Evolutionary conservation across 2,888 invertebrate genomes (phyloP).

Genomic region (Melipona beecheii): DNA sequence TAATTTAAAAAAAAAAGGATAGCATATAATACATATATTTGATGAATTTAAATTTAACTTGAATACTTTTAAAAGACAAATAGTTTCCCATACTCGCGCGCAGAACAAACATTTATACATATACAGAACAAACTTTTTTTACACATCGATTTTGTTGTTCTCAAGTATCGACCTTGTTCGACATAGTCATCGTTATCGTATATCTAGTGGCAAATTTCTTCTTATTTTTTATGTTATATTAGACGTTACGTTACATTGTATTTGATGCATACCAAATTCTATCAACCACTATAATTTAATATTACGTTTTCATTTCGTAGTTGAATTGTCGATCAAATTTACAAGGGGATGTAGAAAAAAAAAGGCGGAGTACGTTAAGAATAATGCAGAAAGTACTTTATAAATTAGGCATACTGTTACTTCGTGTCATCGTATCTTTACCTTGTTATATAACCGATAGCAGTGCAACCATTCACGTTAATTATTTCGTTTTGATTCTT

Average conservation of each 20-base stretch:
- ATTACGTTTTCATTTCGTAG: background rate
- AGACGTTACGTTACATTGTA: background rate
- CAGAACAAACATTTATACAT: background rate
- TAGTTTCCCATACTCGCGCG: too few species aligned
- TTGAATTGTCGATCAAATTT: background rate
- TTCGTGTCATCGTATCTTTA: conserved; percentile 44
- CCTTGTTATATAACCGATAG: conserved; percentile 47
- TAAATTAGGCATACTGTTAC: conserved; percentile 7
- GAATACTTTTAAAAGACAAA: too few species aligned
- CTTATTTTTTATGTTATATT: background rate
- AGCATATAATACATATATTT: background rate
- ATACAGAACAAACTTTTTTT: background rate
- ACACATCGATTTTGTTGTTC: background rate
- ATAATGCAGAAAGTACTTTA: conserved; percentile 11
- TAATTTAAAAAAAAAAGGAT: background rate
- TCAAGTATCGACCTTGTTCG: conserved; percentile 6
- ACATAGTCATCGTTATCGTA: background rate
- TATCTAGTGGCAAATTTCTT: background rate
- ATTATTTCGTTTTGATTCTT: conserved; percentile 2
- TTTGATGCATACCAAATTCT: background rate
- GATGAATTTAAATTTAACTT: too few species aligned
- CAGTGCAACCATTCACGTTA: conserved; percentile 12
- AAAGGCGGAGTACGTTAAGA: background rate
- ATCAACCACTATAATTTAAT: background rate
- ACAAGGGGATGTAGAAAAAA: background rate